These are phyloP conservation scores for Physocephala rufipes DNA, from an alignment of 2,888 invertebrate species.

Conservation along the genomic window DNA sequence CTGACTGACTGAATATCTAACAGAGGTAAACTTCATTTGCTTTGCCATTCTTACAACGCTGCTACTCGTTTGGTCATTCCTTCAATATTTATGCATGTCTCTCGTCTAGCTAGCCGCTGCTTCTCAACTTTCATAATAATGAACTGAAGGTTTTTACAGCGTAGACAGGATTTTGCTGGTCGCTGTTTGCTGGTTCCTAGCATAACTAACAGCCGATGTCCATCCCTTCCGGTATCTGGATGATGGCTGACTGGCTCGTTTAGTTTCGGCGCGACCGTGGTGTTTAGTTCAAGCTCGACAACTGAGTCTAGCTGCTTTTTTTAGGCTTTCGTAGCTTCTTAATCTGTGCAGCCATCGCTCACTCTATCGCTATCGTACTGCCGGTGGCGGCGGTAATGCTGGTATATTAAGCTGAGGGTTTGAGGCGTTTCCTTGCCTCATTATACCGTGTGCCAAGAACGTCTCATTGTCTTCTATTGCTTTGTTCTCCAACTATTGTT, in stretches of 20 bases:
- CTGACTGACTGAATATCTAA: background rate
- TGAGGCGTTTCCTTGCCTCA: slow-evolving; percentile 26
- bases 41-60: slow-evolving; percentile 30
- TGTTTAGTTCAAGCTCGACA: background rate
- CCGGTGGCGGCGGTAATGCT: background rate
- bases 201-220: background rate
- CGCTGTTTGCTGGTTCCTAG: slow-evolving; percentile 14
- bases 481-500: slow-evolving; percentile 23
- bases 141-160: slow-evolving; percentile 27
- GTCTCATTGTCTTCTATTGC: slow-evolving; percentile 25
- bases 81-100: slow-evolving; percentile 22
- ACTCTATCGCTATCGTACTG: background rate
- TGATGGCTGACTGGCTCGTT: background rate
- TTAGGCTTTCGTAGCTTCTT: slow-evolving; percentile 24
- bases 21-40: background rate
- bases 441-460: slow-evolving; percentile 30
- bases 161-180: slow-evolving; percentile 15
- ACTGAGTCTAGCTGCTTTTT: slow-evolving; percentile 12
- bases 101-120: slow-evolving; percentile 20
- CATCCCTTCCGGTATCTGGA: background rate
- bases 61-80: slow-evolving; percentile 30
- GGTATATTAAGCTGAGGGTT: slow-evolving; percentile 18
- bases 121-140: slow-evolving; percentile 31
- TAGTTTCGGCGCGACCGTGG: too few species aligned
- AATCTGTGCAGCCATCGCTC: slow-evolving; percentile 22